phyloP scores from a whole-genome alignment of 2,888 invertebrate genomes.

The Allacma fusca region DNA sequence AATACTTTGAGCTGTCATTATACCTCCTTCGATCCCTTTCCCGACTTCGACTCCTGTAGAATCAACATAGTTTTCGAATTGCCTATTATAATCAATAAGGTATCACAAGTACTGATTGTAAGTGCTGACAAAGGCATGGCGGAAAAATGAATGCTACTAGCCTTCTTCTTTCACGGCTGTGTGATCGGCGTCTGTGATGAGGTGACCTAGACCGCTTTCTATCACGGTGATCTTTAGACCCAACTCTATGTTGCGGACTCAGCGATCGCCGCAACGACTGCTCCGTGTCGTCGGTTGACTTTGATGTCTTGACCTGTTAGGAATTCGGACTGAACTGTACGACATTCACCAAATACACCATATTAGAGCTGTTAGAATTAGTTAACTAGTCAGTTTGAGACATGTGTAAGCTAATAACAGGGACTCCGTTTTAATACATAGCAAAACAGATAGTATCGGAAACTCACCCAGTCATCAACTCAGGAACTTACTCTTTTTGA shows the following conservation, averaged over 20 bases:
- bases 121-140: no score
- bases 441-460: conserved; percentile 27
- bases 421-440: conserved; percentile 6
- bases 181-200: conserved; percentile 40
- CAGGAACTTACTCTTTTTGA: conserved; percentile 35
- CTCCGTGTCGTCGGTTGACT: conserved; percentile 19
- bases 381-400: conserved; percentile 23
- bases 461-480: conserved; percentile 33
- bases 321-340: conserved; percentile 58
- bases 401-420: conserved; percentile 26
- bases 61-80: not conserved
- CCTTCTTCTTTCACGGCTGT: conserved; percentile 51
- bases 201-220: conserved; percentile 37
- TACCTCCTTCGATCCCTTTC: conserved; percentile 22
- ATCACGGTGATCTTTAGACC: conserved; percentile 20
- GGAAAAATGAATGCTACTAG: conserved; percentile 17
- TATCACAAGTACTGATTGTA: no score
- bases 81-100: not conserved
- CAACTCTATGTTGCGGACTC: not conserved
- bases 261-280: not conserved
- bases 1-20: conserved; percentile 28
- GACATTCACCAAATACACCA: conserved; percentile 33
- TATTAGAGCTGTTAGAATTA: conserved; percentile 22
- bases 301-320: conserved; percentile 55
- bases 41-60: conserved; percentile 14